These are phyloP conservation scores for Arrhamphus sclerolepis DNA, from an alignment of 2,797 vertebrate species.

Conservation along the genomic window DNA sequence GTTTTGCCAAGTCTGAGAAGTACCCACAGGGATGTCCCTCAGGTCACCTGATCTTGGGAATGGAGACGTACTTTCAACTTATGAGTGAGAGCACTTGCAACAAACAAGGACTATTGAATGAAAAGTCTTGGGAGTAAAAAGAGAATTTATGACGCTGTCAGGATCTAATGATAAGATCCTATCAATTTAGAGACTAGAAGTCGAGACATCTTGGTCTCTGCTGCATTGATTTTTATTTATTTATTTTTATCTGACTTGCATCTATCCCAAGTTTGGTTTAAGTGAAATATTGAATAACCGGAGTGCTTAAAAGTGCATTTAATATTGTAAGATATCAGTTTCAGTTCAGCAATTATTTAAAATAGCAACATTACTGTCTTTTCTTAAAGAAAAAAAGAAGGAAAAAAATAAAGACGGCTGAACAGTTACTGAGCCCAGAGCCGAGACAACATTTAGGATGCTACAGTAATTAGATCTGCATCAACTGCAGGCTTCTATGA, in stretches of 20 bases:
- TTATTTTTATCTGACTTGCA: conserved; percentile 1
- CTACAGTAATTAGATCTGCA: conserved; percentile 35
- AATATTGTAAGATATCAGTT: conserved; percentile 24
- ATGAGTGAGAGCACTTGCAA: neutral
- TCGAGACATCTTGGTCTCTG: conserved; percentile 5
- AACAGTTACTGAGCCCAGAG: conserved; percentile 53
- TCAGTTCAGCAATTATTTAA: conserved; percentile 47
- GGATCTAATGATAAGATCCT: conserved; percentile 20
- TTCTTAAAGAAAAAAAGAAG: conserved; percentile 19
- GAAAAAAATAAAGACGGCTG: conserved; percentile 42
- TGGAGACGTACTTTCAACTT: conserved; percentile 5
- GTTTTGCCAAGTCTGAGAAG: conserved; percentile 2
- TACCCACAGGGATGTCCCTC: neutral
- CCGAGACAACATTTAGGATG: conserved; percentile 44
- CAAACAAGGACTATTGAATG: neutral
- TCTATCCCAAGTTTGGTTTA: conserved; percentile 7
- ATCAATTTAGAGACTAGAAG: conserved; percentile 35
- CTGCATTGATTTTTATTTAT: conserved; percentile 13
- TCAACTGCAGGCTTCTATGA: neutral
- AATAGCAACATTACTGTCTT: conserved; percentile 40
- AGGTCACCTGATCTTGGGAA: neutral
- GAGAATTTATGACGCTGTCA: conserved; percentile 14
- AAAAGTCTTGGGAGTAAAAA: conserved; percentile 16
- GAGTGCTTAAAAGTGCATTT: conserved; percentile 7
- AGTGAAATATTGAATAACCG: conserved; percentile 14